Evolutionary conservation across 2,888 invertebrate species (phyloP).

Genomic region (Patella pellucida): DNA sequence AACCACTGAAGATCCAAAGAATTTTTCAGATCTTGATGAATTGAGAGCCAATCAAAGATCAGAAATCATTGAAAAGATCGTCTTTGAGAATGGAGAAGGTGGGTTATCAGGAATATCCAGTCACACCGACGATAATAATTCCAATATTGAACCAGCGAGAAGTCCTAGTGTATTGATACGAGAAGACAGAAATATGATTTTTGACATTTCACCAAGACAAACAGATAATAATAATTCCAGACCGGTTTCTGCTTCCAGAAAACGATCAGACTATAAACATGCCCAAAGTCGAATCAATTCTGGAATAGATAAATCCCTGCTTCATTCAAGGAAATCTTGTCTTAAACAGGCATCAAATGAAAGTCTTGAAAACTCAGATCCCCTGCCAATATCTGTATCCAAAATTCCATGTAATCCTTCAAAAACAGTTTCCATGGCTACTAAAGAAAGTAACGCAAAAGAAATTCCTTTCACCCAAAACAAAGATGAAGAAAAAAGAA

Average conservation of each 20-base stretch:
- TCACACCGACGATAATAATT: conserved; percentile 14
- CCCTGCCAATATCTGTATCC: neutral
- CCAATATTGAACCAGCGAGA: conserved; percentile 17
- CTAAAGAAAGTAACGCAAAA: neutral
- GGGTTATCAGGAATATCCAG: conserved; percentile 17
- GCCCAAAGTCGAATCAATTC: neutral
- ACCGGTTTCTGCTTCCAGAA: conserved; percentile 25
- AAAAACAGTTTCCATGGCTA: neutral
- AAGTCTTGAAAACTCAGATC: neutral
- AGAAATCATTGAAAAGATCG: neutral
- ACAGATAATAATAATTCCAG: conserved; percentile 46
- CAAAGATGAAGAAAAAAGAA: neutral
- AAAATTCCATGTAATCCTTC: neutral
- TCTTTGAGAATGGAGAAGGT: neutral
- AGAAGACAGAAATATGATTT: conserved; percentile 50
- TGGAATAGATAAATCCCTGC: neutral
- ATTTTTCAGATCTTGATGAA: conserved; percentile 40
- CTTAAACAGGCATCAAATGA: neutral
- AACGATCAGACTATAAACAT: neutral
- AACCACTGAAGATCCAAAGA: conserved; percentile 36
- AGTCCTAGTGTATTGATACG: conserved; percentile 28
- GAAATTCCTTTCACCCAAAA: neutral
- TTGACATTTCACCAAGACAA: conserved; percentile 51
- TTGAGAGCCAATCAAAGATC: conserved; percentile 47
- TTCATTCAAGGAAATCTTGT: neutral